A percentile compares a stretch with the other conserved stretches of the same genome.
phyloP scores from a whole-genome alignment of 2,113 vertebrate species.

The Halcyon malimbica region DNA sequence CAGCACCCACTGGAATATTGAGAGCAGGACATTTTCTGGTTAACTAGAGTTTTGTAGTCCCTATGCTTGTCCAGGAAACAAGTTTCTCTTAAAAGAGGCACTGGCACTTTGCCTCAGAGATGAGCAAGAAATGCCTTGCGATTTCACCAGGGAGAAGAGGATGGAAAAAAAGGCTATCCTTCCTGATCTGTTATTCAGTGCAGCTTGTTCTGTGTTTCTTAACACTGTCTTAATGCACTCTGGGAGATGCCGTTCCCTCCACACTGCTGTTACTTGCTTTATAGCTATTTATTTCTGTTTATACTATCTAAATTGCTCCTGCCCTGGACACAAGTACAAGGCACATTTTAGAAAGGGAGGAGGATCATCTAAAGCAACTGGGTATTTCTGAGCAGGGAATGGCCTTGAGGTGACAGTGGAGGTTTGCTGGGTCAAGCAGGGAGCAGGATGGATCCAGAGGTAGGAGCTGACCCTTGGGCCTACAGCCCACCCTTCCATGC shows the following conservation, averaged over 20 bases:
- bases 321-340: not conserved
- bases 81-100: not conserved
- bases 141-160: not conserved
- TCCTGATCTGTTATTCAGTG: conserved; percentile 4
- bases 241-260: not conserved
- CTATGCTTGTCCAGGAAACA: not conserved
- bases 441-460: rapidly evolving
- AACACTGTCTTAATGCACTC: not conserved
- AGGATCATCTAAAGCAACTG: not conserved
- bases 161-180: not conserved
- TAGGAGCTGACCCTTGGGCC: not conserved
- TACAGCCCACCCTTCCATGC: rapidly evolving
- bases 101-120: conserved; percentile 7
- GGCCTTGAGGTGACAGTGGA: not conserved
- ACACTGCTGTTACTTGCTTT: not conserved
- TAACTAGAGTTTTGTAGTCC: not conserved
- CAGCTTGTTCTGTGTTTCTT: not conserved
- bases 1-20: not conserved
- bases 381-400: not conserved
- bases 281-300: conserved; percentile 46
- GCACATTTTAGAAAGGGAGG: not conserved
- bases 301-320: not conserved
- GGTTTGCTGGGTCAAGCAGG: not conserved
- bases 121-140: conserved; percentile 1
- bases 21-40: not conserved